Percentiles rank a stretch among this genome's conserved stretches.
These are phyloP conservation scores for cat (Felis catus) DNA, from an alignment of 2,113 vertebrate species.

Conservation along the genomic window F.catus_Fca126_mat1.0 CM031426.1:58522501-58523000, in stretches of 20 bases:
- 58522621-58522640: rapidly evolving
- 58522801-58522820: rapidly evolving
- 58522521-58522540: too few relatives aligned
- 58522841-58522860: rapidly evolving
- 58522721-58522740: not conserved
- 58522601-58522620: not conserved
- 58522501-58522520: rapidly evolving
- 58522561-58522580: rapidly evolving
- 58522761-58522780: not conserved
- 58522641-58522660: rapidly evolving
- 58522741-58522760: not conserved
- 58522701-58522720: not conserved
- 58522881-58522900: not conserved
- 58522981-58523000: not conserved
- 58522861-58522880: rapidly evolving
- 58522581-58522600: not conserved
- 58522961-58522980: not conserved
- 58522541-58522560: not conserved
- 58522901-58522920: not conserved
- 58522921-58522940: too few relatives aligned
- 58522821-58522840: rapidly evolving
- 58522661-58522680: not conserved
- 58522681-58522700: not conserved
- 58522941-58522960: not conserved
- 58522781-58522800: rapidly evolving